phyloP scores from a whole-genome alignment of 2,113 vertebrate genomes.

The Cinclus cinclus region DNA sequence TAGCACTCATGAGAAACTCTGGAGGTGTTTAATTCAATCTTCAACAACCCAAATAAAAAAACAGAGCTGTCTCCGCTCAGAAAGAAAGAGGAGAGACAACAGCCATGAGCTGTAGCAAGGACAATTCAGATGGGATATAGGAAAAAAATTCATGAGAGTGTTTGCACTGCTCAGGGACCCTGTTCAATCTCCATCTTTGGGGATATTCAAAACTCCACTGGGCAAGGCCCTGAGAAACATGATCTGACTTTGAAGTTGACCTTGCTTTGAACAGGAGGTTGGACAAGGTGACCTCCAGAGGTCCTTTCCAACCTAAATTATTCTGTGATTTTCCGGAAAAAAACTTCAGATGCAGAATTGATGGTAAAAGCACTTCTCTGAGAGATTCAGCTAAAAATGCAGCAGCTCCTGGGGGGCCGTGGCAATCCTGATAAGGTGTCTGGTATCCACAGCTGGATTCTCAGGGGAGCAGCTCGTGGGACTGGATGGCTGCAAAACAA shows the following conservation, averaged over 20 bases:
- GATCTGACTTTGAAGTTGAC: background rate
- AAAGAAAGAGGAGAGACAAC: background rate
- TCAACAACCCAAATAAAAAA: background rate
- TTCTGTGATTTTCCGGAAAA: background rate
- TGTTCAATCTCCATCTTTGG: background rate
- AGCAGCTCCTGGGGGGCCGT: background rate
- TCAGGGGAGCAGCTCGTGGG: background rate
- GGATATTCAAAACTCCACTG: background rate
- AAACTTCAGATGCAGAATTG: background rate
- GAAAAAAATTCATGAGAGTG: background rate
- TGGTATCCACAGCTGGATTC: background rate
- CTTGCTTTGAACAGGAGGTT: background rate
- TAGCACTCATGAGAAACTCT: background rate
- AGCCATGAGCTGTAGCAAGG: background rate
- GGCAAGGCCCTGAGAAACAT: background rate
- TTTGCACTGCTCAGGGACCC: background rate
- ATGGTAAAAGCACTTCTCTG: background rate
- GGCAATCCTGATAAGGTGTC: background rate
- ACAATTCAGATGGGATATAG: background rate
- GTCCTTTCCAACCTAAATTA: background rate
- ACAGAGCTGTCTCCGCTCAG: background rate
- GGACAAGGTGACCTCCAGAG: background rate
- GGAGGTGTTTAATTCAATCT: background rate
- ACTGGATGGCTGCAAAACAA: background rate
- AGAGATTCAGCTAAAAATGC: background rate